Evolutionary conservation across 2,797 vertebrate genomes (phyloP), one percentile per base, ranked within the genome.

Genomic region (Anableps anableps): DNA sequence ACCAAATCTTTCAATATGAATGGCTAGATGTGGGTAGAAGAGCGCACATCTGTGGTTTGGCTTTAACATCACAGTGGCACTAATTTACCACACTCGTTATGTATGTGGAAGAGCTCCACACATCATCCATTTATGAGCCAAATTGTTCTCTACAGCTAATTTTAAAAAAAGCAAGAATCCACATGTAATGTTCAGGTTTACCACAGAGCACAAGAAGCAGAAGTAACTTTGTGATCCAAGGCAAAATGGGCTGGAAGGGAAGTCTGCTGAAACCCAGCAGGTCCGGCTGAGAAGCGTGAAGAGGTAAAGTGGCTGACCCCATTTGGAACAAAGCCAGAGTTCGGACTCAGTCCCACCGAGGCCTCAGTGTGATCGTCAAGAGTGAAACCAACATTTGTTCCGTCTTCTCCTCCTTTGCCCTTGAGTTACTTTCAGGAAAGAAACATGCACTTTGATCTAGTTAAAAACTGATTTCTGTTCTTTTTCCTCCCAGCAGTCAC

Each of bases 371-470:
- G 71, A 64, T 66, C n/a, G 14, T 17, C 74, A 36, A 36, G 47
- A 70, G 50, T 64, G 71, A 76, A 78, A 82, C 48, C 78, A 80
- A 26, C 72, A 64, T 64, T 83, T 74, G 55, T 47, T 79, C 45
- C 66, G 75, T 72, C 19, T 23, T 79, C 75, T 79, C 70, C 47
- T 86, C 60, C 9, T 16, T 38, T 74, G 77, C 4, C 47, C 74
- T 82, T 82, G 31, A 80, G 75, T 76, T 66, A 70, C 2, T 79
- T 55, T 81, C 14, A 64, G 31, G 48, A 19, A 38, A 48, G 75
- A 79, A 76, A 21, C 29, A 45, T 73, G 19, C 13, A 29, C 10
- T 29, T 47, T 47, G 38, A 68, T 34, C 60, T 51, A 29, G 0
- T 36, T 64, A 47, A 29, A 74, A 75, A 73, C 4, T 0, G n/a